These are phyloP conservation scores for Parnassius mnemosyne DNA, from an alignment of 2,888 invertebrate genomes.

Conservation along the genomic window DNA sequence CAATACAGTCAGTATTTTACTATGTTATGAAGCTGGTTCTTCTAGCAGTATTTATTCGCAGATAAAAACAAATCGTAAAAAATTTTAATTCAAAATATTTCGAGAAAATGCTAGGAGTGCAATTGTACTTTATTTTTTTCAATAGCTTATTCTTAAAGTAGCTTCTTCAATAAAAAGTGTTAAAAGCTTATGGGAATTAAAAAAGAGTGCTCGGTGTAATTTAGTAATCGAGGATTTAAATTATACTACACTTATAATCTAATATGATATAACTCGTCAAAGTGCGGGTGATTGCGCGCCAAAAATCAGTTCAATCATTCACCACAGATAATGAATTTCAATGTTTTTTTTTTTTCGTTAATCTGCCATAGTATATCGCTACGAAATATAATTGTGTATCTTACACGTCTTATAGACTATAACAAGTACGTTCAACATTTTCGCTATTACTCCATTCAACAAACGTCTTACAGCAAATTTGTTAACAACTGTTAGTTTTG, in stretches of 20 bases:
- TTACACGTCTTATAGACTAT: slow-evolving; percentile 18
- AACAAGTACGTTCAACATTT: slow-evolving; percentile 21
- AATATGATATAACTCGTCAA: not conserved
- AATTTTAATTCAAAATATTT: too few species aligned
- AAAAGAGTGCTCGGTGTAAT: not conserved
- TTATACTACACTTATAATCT: slow-evolving; percentile 1
- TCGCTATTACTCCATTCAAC: slow-evolving; percentile 8
- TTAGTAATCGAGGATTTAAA: slow-evolving; percentile 5
- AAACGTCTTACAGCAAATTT: slow-evolving; percentile 33
- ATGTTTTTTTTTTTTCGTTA: not conserved
- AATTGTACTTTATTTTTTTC: slow-evolving; percentile 18
- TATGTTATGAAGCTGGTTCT: too few species aligned
- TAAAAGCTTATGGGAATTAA: too few species aligned
- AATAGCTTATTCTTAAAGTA: not conserved
- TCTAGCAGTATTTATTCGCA: too few species aligned
- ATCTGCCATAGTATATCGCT: not conserved
- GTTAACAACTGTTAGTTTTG: slow-evolving; percentile 46
- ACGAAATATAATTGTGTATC: slow-evolving; percentile 14
- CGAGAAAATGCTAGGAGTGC: not conserved
- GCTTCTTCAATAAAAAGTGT: not conserved
- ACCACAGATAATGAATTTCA: not conserved
- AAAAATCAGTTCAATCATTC: not conserved
- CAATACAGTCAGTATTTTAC: too few species aligned
- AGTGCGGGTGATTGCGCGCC: slow-evolving; percentile 1
- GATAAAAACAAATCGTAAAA: too few species aligned